A percentile compares a stretch with the other conserved stretches of the same genome.
Conservation (phyloP, 2,797 vertebrate genomes). For the Hydrolagus colliei region DNA sequence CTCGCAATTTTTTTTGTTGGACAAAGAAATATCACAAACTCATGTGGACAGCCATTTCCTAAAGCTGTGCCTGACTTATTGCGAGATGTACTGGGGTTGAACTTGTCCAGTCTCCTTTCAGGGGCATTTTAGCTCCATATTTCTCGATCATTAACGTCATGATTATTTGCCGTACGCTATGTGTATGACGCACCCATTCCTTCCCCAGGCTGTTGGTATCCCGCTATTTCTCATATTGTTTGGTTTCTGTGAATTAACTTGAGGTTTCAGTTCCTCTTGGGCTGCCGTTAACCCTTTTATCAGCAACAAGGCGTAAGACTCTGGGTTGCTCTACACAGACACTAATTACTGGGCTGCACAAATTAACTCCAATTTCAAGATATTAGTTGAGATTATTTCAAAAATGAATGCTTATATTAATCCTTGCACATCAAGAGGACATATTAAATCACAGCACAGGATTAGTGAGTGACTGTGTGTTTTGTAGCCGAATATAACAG, state of each 20-base stretch:
- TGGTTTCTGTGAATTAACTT: background rate
- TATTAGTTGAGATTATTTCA: background rate
- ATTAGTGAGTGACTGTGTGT: no score
- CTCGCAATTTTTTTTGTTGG: background rate
- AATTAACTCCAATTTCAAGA: background rate
- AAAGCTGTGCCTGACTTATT: background rate
- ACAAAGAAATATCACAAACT: background rate
- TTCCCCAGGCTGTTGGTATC: no score
- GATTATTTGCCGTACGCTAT: no score
- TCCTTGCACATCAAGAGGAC: background rate
- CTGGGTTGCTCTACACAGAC: background rate
- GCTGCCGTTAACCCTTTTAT: background rate
- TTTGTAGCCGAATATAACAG: no score
- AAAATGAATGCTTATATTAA: no score
- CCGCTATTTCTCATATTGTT: background rate
- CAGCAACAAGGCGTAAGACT: background rate
- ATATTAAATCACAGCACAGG: background rate
- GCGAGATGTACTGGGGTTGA: background rate
- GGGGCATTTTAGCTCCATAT: background rate
- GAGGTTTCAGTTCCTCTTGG: no score
- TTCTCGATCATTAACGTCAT: no score
- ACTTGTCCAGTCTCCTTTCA: background rate
- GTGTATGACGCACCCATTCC: no score
- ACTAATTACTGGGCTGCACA: background rate
- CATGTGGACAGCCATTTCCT: background rate